Conservation (phyloP, 2,888 invertebrate genomes). For the Steinernema scapterisci region DNA sequence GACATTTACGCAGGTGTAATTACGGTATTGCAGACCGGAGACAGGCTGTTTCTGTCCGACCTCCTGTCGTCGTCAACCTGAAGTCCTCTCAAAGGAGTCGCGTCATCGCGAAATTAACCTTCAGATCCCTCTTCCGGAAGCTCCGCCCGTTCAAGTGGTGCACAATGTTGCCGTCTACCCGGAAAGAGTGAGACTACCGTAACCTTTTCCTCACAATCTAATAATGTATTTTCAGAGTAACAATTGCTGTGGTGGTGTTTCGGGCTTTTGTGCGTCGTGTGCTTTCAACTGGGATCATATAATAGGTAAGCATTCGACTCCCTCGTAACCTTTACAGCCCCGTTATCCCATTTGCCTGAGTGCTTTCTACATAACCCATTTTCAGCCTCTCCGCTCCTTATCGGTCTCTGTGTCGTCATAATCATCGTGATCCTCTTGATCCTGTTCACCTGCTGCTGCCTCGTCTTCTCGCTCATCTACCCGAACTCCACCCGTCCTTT, state of each 20-base stretch:
- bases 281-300: background rate
- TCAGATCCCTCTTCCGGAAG: background rate
- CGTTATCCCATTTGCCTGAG: background rate
- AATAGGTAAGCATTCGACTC: background rate
- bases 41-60: background rate
- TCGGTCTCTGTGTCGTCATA: background rate
- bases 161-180: slow-evolving; percentile 12
- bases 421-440: slow-evolving; percentile 3
- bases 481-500: background rate
- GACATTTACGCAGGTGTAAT: background rate
- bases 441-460: slow-evolving; percentile 2
- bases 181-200: background rate
- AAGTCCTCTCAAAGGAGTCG: no score
- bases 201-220: background rate
- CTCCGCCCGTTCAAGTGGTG: background rate
- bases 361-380: no score
- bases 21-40: background rate
- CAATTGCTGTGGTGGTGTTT: background rate
- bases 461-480: background rate
- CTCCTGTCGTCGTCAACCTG: background rate
- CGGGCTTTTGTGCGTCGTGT: background rate
- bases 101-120: background rate
- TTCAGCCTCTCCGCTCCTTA: slow-evolving; percentile 15
- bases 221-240: background rate
- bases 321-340: background rate